Evolutionary conservation across 1,140 invertebrate genomes (phyloP).

Genomic region (Idris sp.): DNA sequence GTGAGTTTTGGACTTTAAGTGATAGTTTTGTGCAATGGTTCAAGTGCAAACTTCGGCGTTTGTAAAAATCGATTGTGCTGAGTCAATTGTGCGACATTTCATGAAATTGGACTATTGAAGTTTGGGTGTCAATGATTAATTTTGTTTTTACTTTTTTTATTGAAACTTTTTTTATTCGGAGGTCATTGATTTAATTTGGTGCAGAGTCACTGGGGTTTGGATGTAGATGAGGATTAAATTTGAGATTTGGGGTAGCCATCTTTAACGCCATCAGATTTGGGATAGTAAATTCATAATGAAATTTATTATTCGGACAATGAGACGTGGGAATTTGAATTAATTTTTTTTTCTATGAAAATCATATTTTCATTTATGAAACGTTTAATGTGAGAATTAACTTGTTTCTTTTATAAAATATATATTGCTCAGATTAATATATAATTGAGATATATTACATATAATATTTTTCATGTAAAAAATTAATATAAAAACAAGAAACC

Average conservation of each 20-base stretch:
- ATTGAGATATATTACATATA: too few species aligned
- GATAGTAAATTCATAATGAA: neutral
- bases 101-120: conserved; percentile 11
- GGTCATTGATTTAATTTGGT: neutral
- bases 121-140: neutral
- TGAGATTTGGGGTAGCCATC: conserved; percentile 25
- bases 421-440: too few species aligned
- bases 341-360: too few species aligned
- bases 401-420: too few species aligned
- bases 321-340: too few species aligned
- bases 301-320: too few species aligned
- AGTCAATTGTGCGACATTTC: conserved; percentile 22
- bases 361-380: too few species aligned
- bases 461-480: too few species aligned
- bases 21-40: conserved; percentile 19
- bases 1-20: too few species aligned
- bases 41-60: conserved; percentile 41
- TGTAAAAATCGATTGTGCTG: conserved; percentile 50
- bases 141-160: neutral
- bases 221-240: conserved; percentile 6
- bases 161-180: too few species aligned
- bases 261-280: conserved; percentile 8
- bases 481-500: too few species aligned
- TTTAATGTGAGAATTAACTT: too few species aligned
- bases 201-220: neutral